A percentile compares a stretch with the other conserved stretches of the same genome.
These are phyloP conservation scores for Tupaia tana DNA, from an alignment of 2,113 vertebrate species.

Conservation along the genomic window DNA sequence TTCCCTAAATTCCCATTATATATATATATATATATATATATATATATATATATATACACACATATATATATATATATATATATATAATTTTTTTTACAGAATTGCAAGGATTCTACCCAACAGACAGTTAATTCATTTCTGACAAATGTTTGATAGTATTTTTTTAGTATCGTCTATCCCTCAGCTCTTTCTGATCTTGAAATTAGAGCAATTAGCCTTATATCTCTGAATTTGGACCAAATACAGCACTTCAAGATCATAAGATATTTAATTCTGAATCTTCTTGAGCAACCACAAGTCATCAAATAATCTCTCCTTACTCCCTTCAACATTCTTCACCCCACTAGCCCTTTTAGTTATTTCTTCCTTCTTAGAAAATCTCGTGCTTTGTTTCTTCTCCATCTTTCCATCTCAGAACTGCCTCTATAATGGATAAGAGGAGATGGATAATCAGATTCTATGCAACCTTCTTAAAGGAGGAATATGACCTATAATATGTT, in stretches of 20 bases:
- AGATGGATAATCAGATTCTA: background rate
- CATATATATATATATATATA: no score
- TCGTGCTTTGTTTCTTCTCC: background rate
- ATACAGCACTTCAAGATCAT: background rate
- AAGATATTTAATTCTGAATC: constrained; percentile 18
- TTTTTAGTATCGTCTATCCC: background rate
- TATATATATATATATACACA: no score
- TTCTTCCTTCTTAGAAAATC: background rate
- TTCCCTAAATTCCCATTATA: background rate
- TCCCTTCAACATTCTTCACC: background rate
- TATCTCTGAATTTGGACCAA: background rate
- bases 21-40: no score
- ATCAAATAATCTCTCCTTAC: background rate
- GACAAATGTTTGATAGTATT: background rate
- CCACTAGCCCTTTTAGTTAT: background rate
- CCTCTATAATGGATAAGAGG: background rate
- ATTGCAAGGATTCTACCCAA: background rate
- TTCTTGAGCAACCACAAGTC: background rate
- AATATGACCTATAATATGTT: background rate
- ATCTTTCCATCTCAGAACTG: background rate
- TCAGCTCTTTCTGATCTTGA: background rate
- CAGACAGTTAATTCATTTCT: background rate
- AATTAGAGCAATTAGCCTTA: background rate
- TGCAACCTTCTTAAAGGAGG: background rate
- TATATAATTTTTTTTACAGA: background rate